Conservation (phyloP, 2,888 invertebrate genomes). For the Drosophila algonquin region DNA sequence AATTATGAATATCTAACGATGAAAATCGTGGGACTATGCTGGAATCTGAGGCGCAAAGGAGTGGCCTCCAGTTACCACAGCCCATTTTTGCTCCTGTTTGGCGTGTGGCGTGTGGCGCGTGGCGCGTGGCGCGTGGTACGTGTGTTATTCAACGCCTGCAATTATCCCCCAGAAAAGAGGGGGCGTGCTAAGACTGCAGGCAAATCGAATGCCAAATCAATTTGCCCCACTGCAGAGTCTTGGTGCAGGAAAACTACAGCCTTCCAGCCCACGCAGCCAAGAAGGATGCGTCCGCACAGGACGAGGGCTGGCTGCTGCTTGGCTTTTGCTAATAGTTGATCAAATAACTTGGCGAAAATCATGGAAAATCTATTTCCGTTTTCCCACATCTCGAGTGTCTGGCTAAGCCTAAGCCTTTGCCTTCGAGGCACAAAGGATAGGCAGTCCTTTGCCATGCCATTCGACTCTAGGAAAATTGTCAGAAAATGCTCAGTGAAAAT, state of each 20-base stretch:
- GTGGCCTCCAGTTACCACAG: no score
- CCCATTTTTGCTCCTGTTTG: background rate
- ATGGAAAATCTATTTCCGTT: constrained; percentile 21
- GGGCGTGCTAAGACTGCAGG: background rate
- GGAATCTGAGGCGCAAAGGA: background rate
- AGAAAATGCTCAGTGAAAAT: background rate
- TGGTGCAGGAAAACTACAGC: constrained; percentile 2
- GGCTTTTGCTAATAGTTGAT: constrained; percentile 33
- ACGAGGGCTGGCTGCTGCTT: background rate
- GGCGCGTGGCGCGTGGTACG: background rate
- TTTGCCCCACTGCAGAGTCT: constrained; percentile 27
- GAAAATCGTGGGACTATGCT: background rate
- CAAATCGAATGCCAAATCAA: constrained; percentile 51
- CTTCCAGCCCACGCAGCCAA: background rate
- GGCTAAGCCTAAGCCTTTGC: background rate
- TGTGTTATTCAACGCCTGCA: background rate
- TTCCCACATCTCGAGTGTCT: background rate
- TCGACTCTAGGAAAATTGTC: background rate
- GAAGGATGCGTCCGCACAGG: no score
- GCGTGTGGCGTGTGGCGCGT: background rate
- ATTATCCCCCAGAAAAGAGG: background rate
- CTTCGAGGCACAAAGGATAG: background rate
- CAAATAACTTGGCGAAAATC: constrained; percentile 24
- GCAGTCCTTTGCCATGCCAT: background rate
- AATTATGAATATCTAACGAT: no score